phyloP scores from a whole-genome alignment of 2,113 vertebrate genomes.

The Macaca mulatta region DNA sequence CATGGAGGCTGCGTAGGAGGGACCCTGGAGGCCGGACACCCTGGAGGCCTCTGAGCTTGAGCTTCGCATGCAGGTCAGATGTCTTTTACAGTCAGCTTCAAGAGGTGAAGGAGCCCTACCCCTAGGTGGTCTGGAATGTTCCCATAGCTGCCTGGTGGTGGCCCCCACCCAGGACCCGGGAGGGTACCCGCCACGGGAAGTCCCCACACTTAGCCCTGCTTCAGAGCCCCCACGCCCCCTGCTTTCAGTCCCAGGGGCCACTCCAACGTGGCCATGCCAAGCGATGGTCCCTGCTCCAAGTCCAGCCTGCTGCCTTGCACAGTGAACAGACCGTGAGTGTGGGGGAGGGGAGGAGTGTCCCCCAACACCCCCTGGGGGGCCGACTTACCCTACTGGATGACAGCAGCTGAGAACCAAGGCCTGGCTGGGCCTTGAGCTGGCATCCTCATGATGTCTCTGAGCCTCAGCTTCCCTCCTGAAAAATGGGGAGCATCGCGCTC shows the following conservation, averaged over 20 bases:
- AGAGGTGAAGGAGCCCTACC: background rate
- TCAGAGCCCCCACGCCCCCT: background rate
- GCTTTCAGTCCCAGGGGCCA: background rate
- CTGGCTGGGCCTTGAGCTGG: background rate
- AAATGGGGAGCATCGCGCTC: accelerated
- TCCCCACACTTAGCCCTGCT: background rate
- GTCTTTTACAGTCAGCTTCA: background rate
- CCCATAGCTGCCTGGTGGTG: background rate
- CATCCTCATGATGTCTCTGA: background rate
- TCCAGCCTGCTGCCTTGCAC: background rate
- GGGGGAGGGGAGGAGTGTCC: background rate
- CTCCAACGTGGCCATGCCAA: accelerated
- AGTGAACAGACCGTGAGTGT: accelerated
- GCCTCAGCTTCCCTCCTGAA: background rate
- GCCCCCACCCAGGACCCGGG: too few relatives aligned
- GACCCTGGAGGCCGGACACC: background rate
- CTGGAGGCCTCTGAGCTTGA: too few relatives aligned
- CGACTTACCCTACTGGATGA: background rate
- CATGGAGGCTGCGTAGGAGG: background rate
- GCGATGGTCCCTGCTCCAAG: background rate
- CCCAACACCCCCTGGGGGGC: background rate
- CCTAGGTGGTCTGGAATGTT: background rate
- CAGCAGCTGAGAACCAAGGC: background rate
- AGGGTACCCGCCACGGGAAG: background rate
- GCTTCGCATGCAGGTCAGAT: background rate